These are phyloP conservation scores for Plodia interpunctella DNA, from an alignment of 1,140 invertebrate genomes.

Conservation along the genomic window DNA sequence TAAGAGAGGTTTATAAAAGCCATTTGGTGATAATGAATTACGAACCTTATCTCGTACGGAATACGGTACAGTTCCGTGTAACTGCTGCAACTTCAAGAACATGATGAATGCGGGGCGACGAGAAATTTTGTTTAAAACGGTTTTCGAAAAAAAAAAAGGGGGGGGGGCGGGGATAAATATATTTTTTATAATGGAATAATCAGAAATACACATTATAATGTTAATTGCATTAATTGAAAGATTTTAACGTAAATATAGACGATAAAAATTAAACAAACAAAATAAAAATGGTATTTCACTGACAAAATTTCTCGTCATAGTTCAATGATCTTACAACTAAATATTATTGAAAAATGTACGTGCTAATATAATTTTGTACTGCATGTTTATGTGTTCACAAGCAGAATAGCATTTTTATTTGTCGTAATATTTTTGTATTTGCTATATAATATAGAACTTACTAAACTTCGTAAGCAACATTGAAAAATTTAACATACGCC, in stretches of 20 bases:
- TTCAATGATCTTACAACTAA: background rate
- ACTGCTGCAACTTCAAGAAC: slow-evolving; percentile 39
- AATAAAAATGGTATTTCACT: no score
- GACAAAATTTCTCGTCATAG: slow-evolving; percentile 1
- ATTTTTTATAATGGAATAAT: no score
- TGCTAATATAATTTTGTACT: no score
- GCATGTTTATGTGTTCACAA: background rate
- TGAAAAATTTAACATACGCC: no score
- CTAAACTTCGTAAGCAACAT: no score
- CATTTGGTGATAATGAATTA: slow-evolving; percentile 14
- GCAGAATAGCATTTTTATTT: background rate
- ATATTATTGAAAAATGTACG: background rate
- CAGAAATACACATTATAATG: no score
- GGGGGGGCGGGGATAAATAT: no score
- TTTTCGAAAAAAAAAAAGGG: no score
- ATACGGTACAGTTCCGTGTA: slow-evolving; percentile 49
- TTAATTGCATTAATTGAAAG: background rate
- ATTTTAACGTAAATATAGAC: no score
- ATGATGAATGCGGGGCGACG: slow-evolving; percentile 32
- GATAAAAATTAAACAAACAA: no score
- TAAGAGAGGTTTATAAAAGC: slow-evolving; percentile 11
- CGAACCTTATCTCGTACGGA: slow-evolving; percentile 35
- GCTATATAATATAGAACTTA: no score
- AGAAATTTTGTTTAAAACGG: slow-evolving; percentile 25
- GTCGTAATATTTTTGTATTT: no score